Evolutionary conservation across 2,797 vertebrate genomes (phyloP), one percentile per base, ranked within the genome.

Genomic region (Nasua narica): DNA sequence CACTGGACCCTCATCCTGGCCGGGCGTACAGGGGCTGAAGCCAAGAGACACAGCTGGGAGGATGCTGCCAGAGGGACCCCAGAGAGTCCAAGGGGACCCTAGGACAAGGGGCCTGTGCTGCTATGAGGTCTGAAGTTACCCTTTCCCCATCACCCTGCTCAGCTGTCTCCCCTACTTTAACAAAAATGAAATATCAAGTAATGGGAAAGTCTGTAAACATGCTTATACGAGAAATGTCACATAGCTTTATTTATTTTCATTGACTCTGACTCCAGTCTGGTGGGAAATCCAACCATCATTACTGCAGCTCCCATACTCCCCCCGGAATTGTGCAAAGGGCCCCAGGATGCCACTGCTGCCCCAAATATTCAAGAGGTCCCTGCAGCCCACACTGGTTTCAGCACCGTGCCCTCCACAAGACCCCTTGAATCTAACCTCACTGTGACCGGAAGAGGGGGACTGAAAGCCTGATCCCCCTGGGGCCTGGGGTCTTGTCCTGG

Each of bases 11-110:
- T 77, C 11, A 19, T 9, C 37, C 29, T 7, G 14, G 9, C 46
- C 0, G 0, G 16, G 21, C 0, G 0, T 35, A 21, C 29, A 15
- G 0, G 2, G 13, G 6, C n/a, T 48, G 18, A 54, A 50, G 23
- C 72, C 72, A 40, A 43, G 70, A 87, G 60, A 70, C 6, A 6
- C 48, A 9, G 19, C 48, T 11, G 13, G 40, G 19, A 90, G n/a
- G 37, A 29, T 5, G 1, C 2, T 43, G 46, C 90, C 82, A 13
- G 7, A 93, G 29, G 56, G 10, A 5, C 50, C 32, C 43, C 1
- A 12, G 54, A 81, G 25, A 60, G 23, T 18, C 46, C 18, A 11
- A 27, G 46, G 70, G 27, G 23, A 21, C 46, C 58, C 16, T 5
- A 29, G 21, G 40, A 70, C 14, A 1, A 60, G 85, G 35, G 46